Evolutionary conservation across 2,797 vertebrate genomes (phyloP).

Genomic region (Antennarius maculatus): DNA sequence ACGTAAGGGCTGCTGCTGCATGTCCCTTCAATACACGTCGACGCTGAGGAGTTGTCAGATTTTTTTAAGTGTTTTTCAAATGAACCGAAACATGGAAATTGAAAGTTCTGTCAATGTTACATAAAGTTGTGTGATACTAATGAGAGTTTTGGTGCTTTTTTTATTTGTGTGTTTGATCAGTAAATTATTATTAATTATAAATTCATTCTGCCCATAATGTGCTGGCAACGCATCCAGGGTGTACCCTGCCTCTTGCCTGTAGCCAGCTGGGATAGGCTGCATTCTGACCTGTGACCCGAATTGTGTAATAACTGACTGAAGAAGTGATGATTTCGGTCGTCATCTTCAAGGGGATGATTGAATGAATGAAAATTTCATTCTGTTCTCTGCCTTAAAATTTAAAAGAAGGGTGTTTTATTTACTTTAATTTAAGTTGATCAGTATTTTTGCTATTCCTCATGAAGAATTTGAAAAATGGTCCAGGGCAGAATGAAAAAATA

Average conservation of each 20-base stretch:
- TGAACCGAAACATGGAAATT: slow-evolving; percentile 22
- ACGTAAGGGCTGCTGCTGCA: slow-evolving; percentile 4
- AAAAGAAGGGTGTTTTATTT: neutral
- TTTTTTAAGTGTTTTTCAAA: slow-evolving; percentile 12
- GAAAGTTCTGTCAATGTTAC: slow-evolving; percentile 42
- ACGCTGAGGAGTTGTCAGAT: slow-evolving; percentile 5
- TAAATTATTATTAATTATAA: neutral
- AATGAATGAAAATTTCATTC: neutral
- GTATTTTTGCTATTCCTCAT: too few relatives aligned
- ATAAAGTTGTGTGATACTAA: slow-evolving; percentile 46
- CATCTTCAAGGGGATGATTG: too few relatives aligned
- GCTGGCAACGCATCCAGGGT: too few relatives aligned
- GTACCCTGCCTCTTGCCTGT: too few relatives aligned
- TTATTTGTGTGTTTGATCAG: slow-evolving; percentile 9
- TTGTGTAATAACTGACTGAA: too few relatives aligned
- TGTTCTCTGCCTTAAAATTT: neutral
- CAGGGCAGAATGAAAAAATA: neutral
- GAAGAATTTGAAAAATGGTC: too few relatives aligned
- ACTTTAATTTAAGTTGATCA: too few relatives aligned
- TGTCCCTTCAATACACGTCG: slow-evolving; percentile 33
- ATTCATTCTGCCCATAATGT: too few relatives aligned
- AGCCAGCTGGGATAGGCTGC: too few relatives aligned
- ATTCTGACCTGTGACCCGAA: too few relatives aligned
- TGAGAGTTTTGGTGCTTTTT: neutral
- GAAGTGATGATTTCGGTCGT: too few relatives aligned